These are phyloP conservation scores for Nipponia nippon DNA, from an alignment of 2,113 vertebrate species.

Conservation along the genomic window DNA sequence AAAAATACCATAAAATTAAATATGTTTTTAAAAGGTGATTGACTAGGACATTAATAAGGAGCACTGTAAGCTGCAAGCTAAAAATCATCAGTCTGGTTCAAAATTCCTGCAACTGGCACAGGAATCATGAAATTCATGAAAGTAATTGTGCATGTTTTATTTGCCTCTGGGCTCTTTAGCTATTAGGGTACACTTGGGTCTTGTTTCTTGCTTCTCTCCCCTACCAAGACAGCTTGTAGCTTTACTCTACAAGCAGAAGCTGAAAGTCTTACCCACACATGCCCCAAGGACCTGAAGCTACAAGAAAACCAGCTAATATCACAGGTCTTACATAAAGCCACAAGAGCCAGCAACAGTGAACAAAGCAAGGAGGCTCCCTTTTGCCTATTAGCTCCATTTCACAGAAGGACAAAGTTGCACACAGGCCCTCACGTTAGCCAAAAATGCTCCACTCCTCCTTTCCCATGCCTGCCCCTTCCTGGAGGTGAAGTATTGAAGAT, in stretches of 20 bases:
- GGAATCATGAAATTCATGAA: neutral
- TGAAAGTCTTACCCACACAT: neutral
- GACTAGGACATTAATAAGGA: neutral
- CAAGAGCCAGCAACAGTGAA: neutral
- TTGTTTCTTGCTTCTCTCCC: neutral
- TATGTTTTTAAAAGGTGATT: neutral
- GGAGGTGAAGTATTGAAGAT: neutral
- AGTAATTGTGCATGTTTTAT: neutral
- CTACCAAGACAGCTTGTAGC: neutral
- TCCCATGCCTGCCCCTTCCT: neutral
- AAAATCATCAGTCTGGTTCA: neutral
- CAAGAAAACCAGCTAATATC: neutral
- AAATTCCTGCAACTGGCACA: neutral
- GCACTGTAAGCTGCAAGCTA: neutral
- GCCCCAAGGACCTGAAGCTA: neutral
- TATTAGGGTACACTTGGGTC: neutral
- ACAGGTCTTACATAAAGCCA: neutral
- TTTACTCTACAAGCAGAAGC: neutral
- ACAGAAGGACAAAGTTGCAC: neutral
- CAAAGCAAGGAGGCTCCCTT: neutral
- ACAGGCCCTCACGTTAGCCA: neutral
- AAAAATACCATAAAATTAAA: neutral
- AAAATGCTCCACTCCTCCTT: neutral
- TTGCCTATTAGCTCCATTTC: neutral
- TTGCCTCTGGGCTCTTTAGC: neutral